A percentile compares a stretch with the other conserved stretches of the same genome.
phyloP scores from a whole-genome alignment of 92 coral and sea anemone species.

The Desmophyllum pertusum region DNA sequence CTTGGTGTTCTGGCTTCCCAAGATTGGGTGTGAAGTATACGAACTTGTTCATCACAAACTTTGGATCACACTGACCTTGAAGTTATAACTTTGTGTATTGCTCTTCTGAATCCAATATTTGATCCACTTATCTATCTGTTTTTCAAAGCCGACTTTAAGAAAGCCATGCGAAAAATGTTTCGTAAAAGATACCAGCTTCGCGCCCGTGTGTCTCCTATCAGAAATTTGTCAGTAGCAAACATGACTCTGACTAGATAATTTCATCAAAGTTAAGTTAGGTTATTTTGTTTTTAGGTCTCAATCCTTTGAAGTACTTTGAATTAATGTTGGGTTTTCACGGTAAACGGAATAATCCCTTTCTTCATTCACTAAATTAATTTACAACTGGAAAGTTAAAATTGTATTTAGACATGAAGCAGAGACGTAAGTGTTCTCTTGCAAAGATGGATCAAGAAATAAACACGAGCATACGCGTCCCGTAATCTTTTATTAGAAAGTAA shows the following conservation, averaged over 20 bases:
- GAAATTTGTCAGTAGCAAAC: constrained; percentile 1
- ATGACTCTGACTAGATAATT: neutral
- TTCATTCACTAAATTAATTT: neutral
- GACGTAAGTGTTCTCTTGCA: neutral
- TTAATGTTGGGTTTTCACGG: too few relatives aligned
- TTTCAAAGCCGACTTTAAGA: constrained; percentile 45
- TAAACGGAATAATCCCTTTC: too few relatives aligned
- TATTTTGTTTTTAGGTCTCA: neutral
- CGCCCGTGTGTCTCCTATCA: constrained; percentile 10
- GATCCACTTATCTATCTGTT: constrained; percentile 46
- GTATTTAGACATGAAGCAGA: neutral
- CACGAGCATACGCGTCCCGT: too few relatives aligned
- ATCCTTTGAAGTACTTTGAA: neutral
- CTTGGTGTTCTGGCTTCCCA: constrained; percentile 41
- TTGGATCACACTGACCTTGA: constrained; percentile 22
- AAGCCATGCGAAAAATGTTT: constrained; percentile 29
- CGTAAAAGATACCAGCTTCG: constrained; percentile 5
- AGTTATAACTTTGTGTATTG: constrained; percentile 35
- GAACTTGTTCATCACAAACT: constrained; percentile 26
- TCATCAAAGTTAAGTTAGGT: neutral
- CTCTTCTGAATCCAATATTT: constrained; percentile 30
- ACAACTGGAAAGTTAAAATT: neutral
- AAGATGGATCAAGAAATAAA: neutral
- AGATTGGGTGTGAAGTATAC: constrained; percentile 31
- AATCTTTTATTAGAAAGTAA: too few relatives aligned